These are phyloP conservation scores for Gopherus flavomarginatus DNA, from an alignment of 2,113 vertebrate species.

Conservation along the genomic window DNA sequence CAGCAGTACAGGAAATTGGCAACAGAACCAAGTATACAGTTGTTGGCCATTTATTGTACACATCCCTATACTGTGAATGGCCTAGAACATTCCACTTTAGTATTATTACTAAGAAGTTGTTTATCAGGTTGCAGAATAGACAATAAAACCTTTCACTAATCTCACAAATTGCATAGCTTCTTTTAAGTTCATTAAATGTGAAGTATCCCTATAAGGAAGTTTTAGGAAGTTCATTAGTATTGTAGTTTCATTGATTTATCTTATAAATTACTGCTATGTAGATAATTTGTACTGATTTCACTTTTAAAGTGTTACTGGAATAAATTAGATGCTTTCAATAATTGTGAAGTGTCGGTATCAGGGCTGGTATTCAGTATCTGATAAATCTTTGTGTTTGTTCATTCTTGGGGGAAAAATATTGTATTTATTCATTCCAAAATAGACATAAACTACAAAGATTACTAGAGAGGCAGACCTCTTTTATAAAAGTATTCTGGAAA, in stretches of 20 bases:
- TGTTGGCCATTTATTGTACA: not conserved
- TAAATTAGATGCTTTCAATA: slow-evolving; percentile 36
- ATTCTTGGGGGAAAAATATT: slow-evolving; percentile 15
- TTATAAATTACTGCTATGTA: not conserved
- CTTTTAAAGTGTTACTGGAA: not conserved
- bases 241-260: not conserved
- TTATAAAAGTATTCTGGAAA: slow-evolving; percentile 33
- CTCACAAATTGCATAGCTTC: not conserved
- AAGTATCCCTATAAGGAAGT: not conserved
- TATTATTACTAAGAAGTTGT: not conserved
- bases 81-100: not conserved
- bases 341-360: not conserved
- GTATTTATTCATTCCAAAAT: not conserved
- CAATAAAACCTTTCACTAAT: not conserved
- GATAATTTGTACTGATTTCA: slow-evolving; percentile 9
- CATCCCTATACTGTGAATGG: not conserved
- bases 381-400: slow-evolving; percentile 4
- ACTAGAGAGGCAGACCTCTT: not conserved
- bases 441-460: not conserved
- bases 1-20: not conserved
- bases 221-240: not conserved
- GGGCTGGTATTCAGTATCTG: not conserved
- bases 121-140: not conserved
- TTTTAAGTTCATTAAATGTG: not conserved
- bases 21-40: not conserved